Percentiles rank a stretch among this genome's conserved stretches.
Evolutionary conservation across 1,140 invertebrate species (phyloP).

Genomic region (Neodiprion pinetum): DNA sequence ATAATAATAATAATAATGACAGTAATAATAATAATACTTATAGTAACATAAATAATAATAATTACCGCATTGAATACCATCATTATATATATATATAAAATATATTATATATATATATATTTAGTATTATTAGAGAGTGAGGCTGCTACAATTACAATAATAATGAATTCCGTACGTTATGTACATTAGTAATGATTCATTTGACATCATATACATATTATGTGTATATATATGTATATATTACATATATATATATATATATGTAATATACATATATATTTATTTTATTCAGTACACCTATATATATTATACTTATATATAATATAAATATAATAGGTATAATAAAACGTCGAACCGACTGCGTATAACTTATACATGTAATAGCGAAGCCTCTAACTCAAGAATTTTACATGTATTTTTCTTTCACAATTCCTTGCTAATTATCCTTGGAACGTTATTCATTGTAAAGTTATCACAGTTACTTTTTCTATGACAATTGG

Average conservation of each 20-base stretch:
- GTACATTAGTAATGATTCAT: slow-evolving; percentile 41
- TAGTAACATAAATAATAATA: slow-evolving; percentile 43
- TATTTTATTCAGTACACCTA: slow-evolving; percentile 7
- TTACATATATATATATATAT: slow-evolving; percentile 27
- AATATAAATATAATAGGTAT: slow-evolving; percentile 12
- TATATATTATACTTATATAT: slow-evolving; percentile 26
- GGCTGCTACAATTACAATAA: slow-evolving; percentile 54
- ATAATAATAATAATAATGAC: slow-evolving; percentile 12
- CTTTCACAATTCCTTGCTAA: no score
- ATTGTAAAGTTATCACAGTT: slow-evolving; percentile 10
- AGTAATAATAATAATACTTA: no score
- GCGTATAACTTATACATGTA: slow-evolving; percentile 38
- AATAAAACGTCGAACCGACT: slow-evolving; percentile 34
- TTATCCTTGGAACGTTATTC: slow-evolving; percentile 42
- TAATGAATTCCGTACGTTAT: slow-evolving; percentile 58
- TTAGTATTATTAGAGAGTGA: slow-evolving; percentile 58
- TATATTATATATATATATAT: slow-evolving; percentile 52
- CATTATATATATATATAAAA: slow-evolving; percentile 39
- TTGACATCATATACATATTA: slow-evolving; percentile 58
- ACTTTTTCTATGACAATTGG: slow-evolving; percentile 19
- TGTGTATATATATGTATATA: slow-evolving; percentile 48
- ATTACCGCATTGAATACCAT: slow-evolving; percentile 54
- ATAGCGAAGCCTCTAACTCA: slow-evolving; percentile 54
- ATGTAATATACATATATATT: slow-evolving; percentile 36
- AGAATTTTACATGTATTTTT: slow-evolving; percentile 28